Evolutionary conservation across 2,888 invertebrate species (phyloP).

Genomic region (Sesia bembeciformis): DNA sequence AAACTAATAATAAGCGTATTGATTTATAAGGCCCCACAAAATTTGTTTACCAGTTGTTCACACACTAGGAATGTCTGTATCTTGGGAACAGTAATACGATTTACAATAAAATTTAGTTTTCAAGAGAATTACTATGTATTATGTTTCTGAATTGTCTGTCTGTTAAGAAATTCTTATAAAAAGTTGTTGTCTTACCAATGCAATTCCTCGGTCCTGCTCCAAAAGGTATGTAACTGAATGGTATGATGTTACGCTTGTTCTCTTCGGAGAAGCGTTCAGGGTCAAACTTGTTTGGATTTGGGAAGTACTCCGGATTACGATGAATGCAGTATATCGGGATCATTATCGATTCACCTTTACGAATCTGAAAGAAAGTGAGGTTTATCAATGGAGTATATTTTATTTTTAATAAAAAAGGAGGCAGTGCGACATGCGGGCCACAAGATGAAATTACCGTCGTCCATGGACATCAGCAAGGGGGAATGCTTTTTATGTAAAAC

Average conservation of each 20-base stretch:
- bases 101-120: too few species aligned
- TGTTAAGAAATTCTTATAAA: too few species aligned
- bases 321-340: conserved; percentile 61
- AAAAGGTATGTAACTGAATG: conserved; percentile 62
- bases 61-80: too few species aligned
- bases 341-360: conserved; percentile 33
- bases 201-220: conserved; percentile 77
- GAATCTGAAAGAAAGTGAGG: conserved; percentile 18
- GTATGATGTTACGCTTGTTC: conserved; percentile 55
- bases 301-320: conserved; percentile 61
- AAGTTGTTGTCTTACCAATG: conserved; percentile 50
- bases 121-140: too few species aligned
- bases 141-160: too few species aligned
- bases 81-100: too few species aligned
- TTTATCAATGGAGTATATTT: too few species aligned
- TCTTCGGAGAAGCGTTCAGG: conserved; percentile 75
- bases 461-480: too few species aligned
- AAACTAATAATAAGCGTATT: too few species aligned
- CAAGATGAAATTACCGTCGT: not conserved
- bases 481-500: too few species aligned
- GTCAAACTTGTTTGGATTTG: conserved; percentile 72
- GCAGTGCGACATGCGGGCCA: not conserved
- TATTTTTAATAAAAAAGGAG: not conserved
- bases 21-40: too few species aligned
- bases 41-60: too few species aligned